Evolutionary conservation across 2,797 vertebrate genomes (phyloP).

Genomic region (Pteronotus mesoamericanus): DNA sequence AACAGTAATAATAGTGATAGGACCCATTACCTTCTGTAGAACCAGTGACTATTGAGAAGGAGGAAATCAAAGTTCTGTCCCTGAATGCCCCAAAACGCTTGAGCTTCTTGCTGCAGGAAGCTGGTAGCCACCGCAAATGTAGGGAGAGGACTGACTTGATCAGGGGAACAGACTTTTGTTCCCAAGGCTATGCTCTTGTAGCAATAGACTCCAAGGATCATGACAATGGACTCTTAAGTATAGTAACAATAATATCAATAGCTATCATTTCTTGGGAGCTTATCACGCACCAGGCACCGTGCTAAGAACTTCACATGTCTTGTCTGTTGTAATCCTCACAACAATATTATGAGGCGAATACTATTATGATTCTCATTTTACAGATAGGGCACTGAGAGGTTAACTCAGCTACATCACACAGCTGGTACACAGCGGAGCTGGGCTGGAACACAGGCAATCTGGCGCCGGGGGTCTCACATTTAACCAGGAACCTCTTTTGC

Average conservation of each 20-base stretch:
- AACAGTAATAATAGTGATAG: not conserved
- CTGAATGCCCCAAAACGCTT: not conserved
- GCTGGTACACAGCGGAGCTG: not conserved
- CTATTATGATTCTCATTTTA: not conserved
- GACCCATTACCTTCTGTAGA: not conserved
- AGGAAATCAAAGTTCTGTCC: not conserved
- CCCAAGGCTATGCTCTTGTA: not conserved
- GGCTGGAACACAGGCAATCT: not conserved
- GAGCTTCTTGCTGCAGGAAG: not conserved
- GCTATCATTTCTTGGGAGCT: not conserved
- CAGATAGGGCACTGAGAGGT: not conserved
- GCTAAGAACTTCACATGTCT: not conserved
- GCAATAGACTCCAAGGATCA: not conserved
- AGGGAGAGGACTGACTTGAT: not conserved
- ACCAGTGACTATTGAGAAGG: not conserved
- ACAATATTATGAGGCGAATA: not conserved
- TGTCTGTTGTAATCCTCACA: not conserved
- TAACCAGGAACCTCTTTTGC: not conserved
- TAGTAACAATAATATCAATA: not conserved
- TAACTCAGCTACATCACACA: not conserved
- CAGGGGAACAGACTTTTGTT: not conserved
- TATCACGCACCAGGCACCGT: not conserved
- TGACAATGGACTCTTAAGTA: constrained; percentile 17
- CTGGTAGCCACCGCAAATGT: not conserved
- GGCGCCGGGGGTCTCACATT: not conserved